Evolutionary conservation across 2,113 vertebrate genomes (phyloP), one percentile per base, ranked within the genome.

Genomic region (Galbula dea): DNA sequence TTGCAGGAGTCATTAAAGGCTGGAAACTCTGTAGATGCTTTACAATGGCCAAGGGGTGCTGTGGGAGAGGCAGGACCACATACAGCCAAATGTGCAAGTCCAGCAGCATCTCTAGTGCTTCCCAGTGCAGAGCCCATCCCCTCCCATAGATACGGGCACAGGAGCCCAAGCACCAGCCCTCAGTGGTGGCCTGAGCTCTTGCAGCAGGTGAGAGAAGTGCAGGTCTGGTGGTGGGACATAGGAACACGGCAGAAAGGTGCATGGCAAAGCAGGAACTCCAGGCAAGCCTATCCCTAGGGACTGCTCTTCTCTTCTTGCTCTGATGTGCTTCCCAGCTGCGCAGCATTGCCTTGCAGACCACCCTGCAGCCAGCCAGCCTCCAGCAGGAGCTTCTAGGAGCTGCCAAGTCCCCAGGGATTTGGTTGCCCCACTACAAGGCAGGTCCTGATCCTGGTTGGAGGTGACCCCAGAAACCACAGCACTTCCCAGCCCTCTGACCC

Each of bases 401-500:
- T 86, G 57, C 75, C 72, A 63, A 12, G 73, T 72, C 75, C 67
- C 49, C 8, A 0, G 55, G 77, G 88, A 63, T 81, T 83, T 8
- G 17, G 73, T 41, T 0, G 14, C 86, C 63, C 89, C 41, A 41
- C 63, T 48, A 7, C 73, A 90, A 57, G 88, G 73, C 80, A 76
- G 67, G 72, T 90, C 57, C 78, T 45, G 75, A 43, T 87, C 67
- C 75, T 8, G 0, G 55, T 1, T 77, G 85, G 79, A 89, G 67
- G 55, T 52, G 79, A 81, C 46, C 85, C 73, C 82, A 59, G n/a
- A 89, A 94, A 20, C 82, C 15, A 15, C 90, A 69, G 79, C 10
- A 20, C 93, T 93, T 95, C 89, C 94, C 95, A 89, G 86, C 73
- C 91, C 94, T 86, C 90, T 84, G 78, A 76, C 93, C 92, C 58